phyloP scores from a whole-genome alignment of 2,888 invertebrate species.

The Cryptocephalus moraei region DNA sequence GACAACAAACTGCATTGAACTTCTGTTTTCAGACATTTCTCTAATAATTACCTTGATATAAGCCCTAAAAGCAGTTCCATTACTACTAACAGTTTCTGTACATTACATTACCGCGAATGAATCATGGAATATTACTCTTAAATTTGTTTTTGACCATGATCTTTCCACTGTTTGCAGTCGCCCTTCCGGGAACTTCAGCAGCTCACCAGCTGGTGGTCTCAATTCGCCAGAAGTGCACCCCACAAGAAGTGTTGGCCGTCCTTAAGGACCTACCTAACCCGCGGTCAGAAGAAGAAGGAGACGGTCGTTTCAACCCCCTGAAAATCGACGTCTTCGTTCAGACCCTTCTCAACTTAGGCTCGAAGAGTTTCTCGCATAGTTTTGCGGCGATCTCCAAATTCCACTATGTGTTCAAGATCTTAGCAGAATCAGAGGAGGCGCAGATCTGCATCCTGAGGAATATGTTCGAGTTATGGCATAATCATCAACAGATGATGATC shows the following conservation, averaged over 20 bases:
- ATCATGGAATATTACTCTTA: neutral
- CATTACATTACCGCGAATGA: no score
- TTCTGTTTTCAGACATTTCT: no score
- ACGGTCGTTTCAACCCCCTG: constrained; percentile 74
- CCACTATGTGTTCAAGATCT: constrained; percentile 80
- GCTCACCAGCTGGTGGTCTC: constrained; percentile 81
- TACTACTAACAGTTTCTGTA: no score
- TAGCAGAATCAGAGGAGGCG: constrained; percentile 90
- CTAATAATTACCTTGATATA: no score
- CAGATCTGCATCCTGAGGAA: constrained; percentile 89
- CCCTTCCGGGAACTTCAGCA: constrained; percentile 67
- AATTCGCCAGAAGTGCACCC: constrained; percentile 80
- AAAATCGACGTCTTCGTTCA: constrained; percentile 98
- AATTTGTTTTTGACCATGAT: neutral
- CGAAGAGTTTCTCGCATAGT: constrained; percentile 96
- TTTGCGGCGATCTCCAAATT: constrained; percentile 98
- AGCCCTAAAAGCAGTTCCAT: no score
- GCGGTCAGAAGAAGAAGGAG: constrained; percentile 61
- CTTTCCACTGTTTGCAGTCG: constrained; percentile 41
- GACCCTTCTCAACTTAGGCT: constrained; percentile 83
- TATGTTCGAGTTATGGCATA: constrained; percentile 90
- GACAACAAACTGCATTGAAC: no score
- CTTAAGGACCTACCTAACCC: constrained; percentile 81
- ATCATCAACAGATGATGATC: constrained; percentile 94
- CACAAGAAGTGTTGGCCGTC: constrained; percentile 81